Evolutionary conservation across 1,140 invertebrate genomes (phyloP), one percentile per base, ranked within the genome.

Genomic region (Melitaea cinxia): DNA sequence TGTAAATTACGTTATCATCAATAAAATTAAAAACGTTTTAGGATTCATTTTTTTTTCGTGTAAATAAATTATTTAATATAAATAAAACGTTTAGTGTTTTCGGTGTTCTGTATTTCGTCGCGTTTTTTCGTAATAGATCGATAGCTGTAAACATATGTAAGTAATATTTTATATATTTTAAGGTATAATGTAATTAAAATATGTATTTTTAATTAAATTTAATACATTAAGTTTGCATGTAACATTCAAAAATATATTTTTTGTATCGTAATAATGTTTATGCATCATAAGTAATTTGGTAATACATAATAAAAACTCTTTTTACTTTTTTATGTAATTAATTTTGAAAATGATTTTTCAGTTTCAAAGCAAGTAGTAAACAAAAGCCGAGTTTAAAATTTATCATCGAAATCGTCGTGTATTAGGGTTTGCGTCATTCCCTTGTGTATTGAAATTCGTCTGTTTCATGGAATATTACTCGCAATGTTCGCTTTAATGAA

Each of bases 71-170:
- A 35, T 35, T 59, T 50, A 0, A n/a, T 59, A 12, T 49, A 15
- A 19, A n/a, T 26, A 53, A 37, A 39, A 33, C 30, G 12, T 21
- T 53, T 33, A 37, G 35, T 53, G 37, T 19, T 65, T 57, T 63
- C 9, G 19, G 55, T 58, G 47, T 65, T 24, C 50, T 28, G 15
- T 30, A 42, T 63, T 58, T 65, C 47, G 62, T 33, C 30, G 24
- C n/a, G 54, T 23, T 52, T 65, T 42, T 42, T 65, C 42, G 33
- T 49, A 19, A 53, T 17, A 58, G 54, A 65, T 65, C 55, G 24
- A 58, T 58, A 58, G 15, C 37, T 42, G 37, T 42, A 42, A 39
- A 64, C 55, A 42, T 42, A 52, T 21, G 62, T 65, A 49, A 65
- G 62, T 65, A 52, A 57, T 7, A 9, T 33, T 42, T 42, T n/a